Base-by-base conservation (phyloP, 2,113 vertebrate species). In the Empidonax alnorum region DNA sequence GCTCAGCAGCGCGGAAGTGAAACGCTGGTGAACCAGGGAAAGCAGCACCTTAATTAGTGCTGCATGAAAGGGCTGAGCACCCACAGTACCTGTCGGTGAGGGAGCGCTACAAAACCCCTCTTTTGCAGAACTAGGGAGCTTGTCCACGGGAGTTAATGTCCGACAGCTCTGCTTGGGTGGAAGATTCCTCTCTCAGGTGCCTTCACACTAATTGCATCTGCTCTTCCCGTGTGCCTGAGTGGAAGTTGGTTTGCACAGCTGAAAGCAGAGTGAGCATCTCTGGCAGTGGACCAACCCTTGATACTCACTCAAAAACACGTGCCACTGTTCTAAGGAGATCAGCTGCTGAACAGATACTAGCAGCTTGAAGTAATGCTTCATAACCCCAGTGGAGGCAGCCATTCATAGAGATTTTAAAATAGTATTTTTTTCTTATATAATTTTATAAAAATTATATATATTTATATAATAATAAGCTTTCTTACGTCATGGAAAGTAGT, bases 251-350 rank as follows among this genome's bases (percentile, higher is more conserved):
- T 61, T 44, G 16, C 39, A 1, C 8, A 14, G n/a, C 61, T 42
- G 52, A 68, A 41, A 47, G n/a, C 63, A 53, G n/a, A 61, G 10
- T 5, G 53, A 72, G 42, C 49, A 47, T 31, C 85, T 79, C 69
- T 63, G 72, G 65, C 12, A 27, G 9, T 0, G 0, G 10, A 25
- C n/a, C 56, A 50, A 61, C 52, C 66, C 62, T 27, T 14, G 44
- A 10, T 30, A 17, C 39, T 84, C 33, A 1, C 30, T 53, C 35
- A 12, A 25, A 42, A 71, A 19, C 0, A 0, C 1, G 28, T 41
- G 44, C 23, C 12, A 1, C 31, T 62, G 12, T 24, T 59, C 16
- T 39, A 9, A 74, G 71, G 61, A 81, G 44, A 74, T n/a, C 31
- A 77, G 5, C 50, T 46, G 0, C 4, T 9, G 61, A 35, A 19